Conservation (phyloP, 92 coral and sea anemone genomes). For the Epizoanthus scotinus region DNA sequence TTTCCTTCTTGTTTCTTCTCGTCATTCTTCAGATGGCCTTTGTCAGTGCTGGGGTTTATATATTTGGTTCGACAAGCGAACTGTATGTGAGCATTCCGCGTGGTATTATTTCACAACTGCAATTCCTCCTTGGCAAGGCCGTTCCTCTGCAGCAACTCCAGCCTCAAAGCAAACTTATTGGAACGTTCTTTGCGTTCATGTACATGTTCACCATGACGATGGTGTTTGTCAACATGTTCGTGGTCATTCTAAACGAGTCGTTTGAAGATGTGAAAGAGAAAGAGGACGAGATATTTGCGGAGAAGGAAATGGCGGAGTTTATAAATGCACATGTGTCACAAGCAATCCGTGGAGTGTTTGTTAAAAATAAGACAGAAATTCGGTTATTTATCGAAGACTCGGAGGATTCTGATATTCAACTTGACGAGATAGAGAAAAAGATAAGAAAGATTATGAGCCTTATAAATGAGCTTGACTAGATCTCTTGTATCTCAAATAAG, state of each 20-base stretch:
- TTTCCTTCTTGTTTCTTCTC: constrained; percentile 20
- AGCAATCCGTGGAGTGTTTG: neutral
- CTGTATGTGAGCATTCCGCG: constrained; percentile 28
- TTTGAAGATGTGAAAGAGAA: constrained; percentile 23
- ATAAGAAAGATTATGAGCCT: neutral
- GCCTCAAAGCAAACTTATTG: neutral
- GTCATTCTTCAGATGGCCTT: constrained; percentile 36
- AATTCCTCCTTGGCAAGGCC: constrained; percentile 34
- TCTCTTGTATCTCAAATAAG: neutral
- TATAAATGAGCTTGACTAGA: neutral
- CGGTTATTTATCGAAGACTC: neutral
- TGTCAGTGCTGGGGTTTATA: constrained; percentile 37
- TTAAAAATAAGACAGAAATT: neutral
- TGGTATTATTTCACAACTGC: constrained; percentile 18
- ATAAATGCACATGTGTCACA: neutral
- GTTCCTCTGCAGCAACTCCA: constrained; percentile 24
- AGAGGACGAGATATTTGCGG: neutral
- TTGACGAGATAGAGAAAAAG: neutral
- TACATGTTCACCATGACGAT: constrained; percentile 26
- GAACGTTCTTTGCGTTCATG: constrained; percentile 4
- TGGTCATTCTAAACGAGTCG: constrained; percentile 47
- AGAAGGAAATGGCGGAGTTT: constrained; percentile 26
- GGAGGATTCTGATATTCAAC: neutral
- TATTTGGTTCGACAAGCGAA: constrained; percentile 43
- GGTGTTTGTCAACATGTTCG: constrained; percentile 43